These are phyloP conservation scores for Tenthredo scrophulariae DNA, from an alignment of 2,888 invertebrate genomes.

Conservation along the genomic window DNA sequence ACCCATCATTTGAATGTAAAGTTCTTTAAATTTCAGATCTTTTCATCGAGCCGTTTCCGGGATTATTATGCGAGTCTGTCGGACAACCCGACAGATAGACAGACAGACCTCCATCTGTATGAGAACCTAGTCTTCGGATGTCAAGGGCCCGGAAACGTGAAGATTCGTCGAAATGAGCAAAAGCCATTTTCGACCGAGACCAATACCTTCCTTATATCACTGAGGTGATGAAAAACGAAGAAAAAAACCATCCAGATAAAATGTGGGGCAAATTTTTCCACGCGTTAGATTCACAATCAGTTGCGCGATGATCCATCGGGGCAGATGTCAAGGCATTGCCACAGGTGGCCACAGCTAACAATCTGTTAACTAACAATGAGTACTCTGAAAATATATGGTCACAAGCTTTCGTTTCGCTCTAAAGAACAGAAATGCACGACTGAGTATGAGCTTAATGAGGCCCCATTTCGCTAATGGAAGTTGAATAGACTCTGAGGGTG, in stretches of 20 bases:
- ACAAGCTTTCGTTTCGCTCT: slow-evolving; percentile 16
- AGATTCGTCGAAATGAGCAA: too few relatives aligned
- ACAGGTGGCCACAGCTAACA: slow-evolving; percentile 26
- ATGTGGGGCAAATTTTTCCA: neutral
- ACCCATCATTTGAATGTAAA: too few relatives aligned
- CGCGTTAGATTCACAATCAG: neutral
- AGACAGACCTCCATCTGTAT: too few relatives aligned
- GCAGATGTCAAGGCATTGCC: slow-evolving; percentile 16
- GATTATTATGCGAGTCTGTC: too few relatives aligned
- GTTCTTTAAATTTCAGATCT: too few relatives aligned
- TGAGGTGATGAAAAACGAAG: neutral
- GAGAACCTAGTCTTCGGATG: too few relatives aligned
- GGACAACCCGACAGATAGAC: too few relatives aligned
- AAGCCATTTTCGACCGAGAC: too few relatives aligned
- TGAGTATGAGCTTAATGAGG: slow-evolving; percentile 36
- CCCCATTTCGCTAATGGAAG: slow-evolving; percentile 42
- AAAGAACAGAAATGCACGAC: slow-evolving; percentile 26
- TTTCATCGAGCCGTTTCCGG: too few relatives aligned
- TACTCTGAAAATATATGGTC: slow-evolving; percentile 5
- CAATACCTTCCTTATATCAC: too few relatives aligned
- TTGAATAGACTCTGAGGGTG: slow-evolving; percentile 40
- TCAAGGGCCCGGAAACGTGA: too few relatives aligned
- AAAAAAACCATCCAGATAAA: neutral
- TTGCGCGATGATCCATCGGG: neutral
- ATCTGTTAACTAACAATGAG: slow-evolving; percentile 40